Evolutionary conservation across 2,113 vertebrate species (phyloP), one percentile per base, ranked within the genome.

Genomic region (Ctenomys sociabilis): DNA sequence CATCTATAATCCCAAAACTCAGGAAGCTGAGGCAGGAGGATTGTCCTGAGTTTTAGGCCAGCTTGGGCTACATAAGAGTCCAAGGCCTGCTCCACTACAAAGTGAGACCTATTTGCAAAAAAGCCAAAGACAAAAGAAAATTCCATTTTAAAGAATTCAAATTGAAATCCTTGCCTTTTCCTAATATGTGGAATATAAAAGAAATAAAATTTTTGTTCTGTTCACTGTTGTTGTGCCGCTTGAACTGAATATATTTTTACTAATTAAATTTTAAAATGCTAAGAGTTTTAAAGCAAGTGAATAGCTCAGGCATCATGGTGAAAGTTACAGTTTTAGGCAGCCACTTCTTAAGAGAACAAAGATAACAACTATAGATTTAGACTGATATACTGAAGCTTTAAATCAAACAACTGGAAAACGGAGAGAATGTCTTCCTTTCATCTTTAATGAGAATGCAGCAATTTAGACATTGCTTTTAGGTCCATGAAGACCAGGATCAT

Each of bases 111-210:
- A 9, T 2, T 70, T n/a, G n/a, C 8, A 3, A n/a, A 8, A n/a
- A 70, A 70, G 16, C 17, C 35, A 70, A 75, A 75, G 10, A 40
- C 1, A 75, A 40, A 24, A 73, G 22, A 40, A 96, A 88, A 96
- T 97, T 91, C 52, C 75, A 78, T 97, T 98, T 98, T 95, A 84
- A 97, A 68, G 28, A 96, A 80, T 95, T 68, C 80, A 85, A 84
- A 96, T 98, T 95, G 97, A 98, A 96, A 90, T 7, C 0, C 92
- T 97, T 72, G 40, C 52, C 17, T 90, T 97, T 98, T 88, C 57
- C 85, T 95, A 14, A 91, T 94, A 96, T 94, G 43, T 84, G 66
- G 52, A 57, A 97, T 54, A 88, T 94, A 92, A 97, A 3, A 89
- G 54, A 92, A 70, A 95, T 59, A 93, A 94, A 95, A 95, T 96